phyloP scores from a whole-genome alignment of 2,797 vertebrate genomes.

The Peromyscus eremicus region DNA sequence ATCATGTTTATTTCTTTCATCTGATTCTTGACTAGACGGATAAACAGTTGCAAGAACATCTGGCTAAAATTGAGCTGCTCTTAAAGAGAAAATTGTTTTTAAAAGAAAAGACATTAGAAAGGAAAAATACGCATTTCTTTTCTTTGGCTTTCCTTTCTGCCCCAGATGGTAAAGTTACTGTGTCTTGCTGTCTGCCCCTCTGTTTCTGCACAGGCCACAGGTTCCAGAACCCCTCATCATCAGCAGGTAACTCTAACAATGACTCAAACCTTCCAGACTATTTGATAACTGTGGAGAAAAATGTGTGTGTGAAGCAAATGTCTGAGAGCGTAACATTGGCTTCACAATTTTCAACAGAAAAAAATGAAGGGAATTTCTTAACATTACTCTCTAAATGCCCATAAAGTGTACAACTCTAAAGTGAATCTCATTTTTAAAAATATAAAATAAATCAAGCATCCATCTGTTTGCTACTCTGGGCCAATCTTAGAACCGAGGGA shows the following conservation, averaged over 20 bases:
- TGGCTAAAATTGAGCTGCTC: not conserved
- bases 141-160: constrained; percentile 11
- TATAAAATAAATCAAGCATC: constrained; percentile 5
- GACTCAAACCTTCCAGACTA: constrained; percentile 36
- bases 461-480: not conserved
- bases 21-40: not conserved
- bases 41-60: not conserved
- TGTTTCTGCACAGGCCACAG: not conserved
- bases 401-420: not conserved
- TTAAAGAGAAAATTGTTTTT: not conserved
- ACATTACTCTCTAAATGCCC: constrained; percentile 11
- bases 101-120: not conserved
- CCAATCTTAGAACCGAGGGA: constrained; percentile 22
- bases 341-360: not conserved
- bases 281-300: not conserved
- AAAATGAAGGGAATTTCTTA: not conserved
- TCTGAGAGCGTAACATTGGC: not conserved
- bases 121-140: not conserved
- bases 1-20: constrained; percentile 22
- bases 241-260: not conserved
- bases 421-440: not conserved
- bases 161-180: constrained; percentile 18
- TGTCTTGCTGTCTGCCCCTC: not conserved
- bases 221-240: not conserved
- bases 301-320: constrained; percentile 5